Percentiles rank a stretch among this genome's conserved stretches.
These are phyloP conservation scores for Shargacucullia verbasci DNA, from an alignment of 2,888 invertebrate species.

Conservation along the genomic window DNA sequence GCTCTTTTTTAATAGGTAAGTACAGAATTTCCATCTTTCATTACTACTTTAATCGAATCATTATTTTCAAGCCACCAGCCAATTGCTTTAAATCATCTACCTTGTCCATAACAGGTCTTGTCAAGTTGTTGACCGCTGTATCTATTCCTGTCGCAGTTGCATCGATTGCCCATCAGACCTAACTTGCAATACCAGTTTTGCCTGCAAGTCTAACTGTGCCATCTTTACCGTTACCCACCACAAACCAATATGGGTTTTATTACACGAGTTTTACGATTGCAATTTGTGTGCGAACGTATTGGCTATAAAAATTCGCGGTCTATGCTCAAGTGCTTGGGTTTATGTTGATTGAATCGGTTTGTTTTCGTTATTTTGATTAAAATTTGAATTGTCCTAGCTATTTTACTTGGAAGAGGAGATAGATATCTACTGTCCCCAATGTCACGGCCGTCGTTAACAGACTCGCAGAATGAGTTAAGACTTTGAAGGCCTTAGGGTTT, in stretches of 20 bases:
- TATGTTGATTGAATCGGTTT: conserved; percentile 38
- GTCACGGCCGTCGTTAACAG: no score
- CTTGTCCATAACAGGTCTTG: conserved; percentile 37
- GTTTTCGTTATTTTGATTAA: conserved; percentile 28
- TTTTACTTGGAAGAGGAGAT: neutral
- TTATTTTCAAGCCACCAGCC: conserved; percentile 4
- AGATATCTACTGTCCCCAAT: no score
- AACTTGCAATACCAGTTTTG: conserved; percentile 60
- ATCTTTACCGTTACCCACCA: conserved; percentile 56
- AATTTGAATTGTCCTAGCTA: conserved; percentile 5
- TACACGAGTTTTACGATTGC: conserved; percentile 43
- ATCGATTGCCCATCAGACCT: conserved; percentile 52
- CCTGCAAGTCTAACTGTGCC: conserved; percentile 59
- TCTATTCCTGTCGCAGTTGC: conserved; percentile 55
- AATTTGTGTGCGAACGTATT: conserved; percentile 47
- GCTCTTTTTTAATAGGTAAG: no score
- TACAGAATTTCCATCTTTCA: no score
- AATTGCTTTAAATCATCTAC: conserved; percentile 40
- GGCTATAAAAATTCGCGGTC: conserved; percentile 51
- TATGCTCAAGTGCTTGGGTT: conserved; percentile 46
- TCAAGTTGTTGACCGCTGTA: conserved; percentile 51
- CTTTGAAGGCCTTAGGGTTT: no score
- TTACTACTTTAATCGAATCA: no score
- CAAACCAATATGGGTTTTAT: conserved; percentile 54
- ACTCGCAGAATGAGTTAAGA: no score